Evolutionary conservation across 2,888 invertebrate species (phyloP), one percentile per base, ranked within the genome.

Genomic region (Erebia epiphron): DNA sequence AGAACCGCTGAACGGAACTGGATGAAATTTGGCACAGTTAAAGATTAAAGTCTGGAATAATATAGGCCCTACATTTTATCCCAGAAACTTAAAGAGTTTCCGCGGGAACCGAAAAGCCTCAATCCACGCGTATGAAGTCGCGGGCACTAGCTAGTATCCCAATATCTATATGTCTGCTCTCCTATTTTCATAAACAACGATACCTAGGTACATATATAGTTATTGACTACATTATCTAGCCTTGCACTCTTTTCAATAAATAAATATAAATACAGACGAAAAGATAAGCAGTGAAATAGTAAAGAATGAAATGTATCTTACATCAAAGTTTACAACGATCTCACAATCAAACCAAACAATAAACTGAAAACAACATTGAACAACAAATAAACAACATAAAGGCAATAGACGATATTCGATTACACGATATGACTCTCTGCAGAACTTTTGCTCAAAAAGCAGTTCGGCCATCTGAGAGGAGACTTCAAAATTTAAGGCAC

Each of bases 381-480:
- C 4, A 50, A n/a, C 63, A 50, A 63, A 63, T 26, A 63, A 50
- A 63, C 26, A 63, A n/a, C 50, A 63, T 14, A 50, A 63, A 63
- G 26, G 63, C 63, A 63, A 63, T 63, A 63, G 50, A 26, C 50
- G 50, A 50, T 16, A 63, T 50, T 26, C 26, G 50, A 63, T 63
- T 50, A 50, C 50, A 50, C 26, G 63, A 49, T 63, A 50, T 63
- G 49, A 50, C 57, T 54, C 13, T 58, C 58, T 61, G 46, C 13
- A 46, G 46, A 61, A 21, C 63, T 49, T 26, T 21, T 35, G n/a
- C 2, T 9, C 57, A 35, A 35, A 35, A 35, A 58, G 26, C 57
- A 26, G n/a, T n/a, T 2, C 57, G n/a, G 16, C 16, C 52, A 13
- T 11, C 43, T 49, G 5, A 14, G 13, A 49, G 16, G 54, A 16